Percentiles rank a stretch among this genome's conserved stretches.
Evolutionary conservation across 2,797 vertebrate species (phyloP).

Genomic region (Sebastes kiyomatsui): DNA sequence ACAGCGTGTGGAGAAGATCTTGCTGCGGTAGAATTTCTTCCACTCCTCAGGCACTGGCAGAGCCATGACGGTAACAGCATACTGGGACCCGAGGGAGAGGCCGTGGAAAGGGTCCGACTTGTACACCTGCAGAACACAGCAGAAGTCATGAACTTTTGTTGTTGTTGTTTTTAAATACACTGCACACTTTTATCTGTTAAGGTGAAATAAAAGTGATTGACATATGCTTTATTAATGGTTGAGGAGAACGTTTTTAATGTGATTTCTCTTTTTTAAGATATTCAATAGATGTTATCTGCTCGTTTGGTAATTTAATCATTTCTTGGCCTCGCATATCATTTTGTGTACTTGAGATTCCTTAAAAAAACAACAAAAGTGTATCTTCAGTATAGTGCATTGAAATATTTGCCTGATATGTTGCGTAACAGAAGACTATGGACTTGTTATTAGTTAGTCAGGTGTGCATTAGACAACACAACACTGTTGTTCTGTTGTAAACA

Average conservation of each 20-base stretch:
- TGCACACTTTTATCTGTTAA: not conserved
- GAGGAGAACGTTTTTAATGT: not conserved
- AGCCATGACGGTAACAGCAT: constrained; percentile 81
- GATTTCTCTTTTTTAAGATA: not conserved
- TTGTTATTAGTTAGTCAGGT: too few species aligned
- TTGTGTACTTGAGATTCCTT: not conserved
- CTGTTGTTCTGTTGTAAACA: too few species aligned
- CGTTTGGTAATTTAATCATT: not conserved
- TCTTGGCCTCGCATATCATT: not conserved
- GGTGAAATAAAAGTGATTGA: not conserved
- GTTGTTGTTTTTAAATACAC: not conserved
- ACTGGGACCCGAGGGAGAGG: constrained; percentile 76
- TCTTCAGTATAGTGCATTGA: not conserved
- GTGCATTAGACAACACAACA: too few species aligned
- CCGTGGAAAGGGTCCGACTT: constrained; percentile 77
- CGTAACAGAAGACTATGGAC: not conserved
- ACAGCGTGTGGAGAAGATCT: constrained; percentile 80
- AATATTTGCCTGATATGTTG: not conserved
- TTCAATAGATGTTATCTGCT: too few species aligned
- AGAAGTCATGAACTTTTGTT: not conserved
- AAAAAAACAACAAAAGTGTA: not conserved
- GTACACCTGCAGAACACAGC: constrained; percentile 73
- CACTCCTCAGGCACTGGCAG: constrained; percentile 82
- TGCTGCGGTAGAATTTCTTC: constrained; percentile 73
- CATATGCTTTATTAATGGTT: not conserved